A percentile compares a stretch with the other conserved stretches of the same genome.
phyloP scores from a whole-genome alignment of 2,113 vertebrate genomes.

The Gasterosteus nipponicus region DNA sequence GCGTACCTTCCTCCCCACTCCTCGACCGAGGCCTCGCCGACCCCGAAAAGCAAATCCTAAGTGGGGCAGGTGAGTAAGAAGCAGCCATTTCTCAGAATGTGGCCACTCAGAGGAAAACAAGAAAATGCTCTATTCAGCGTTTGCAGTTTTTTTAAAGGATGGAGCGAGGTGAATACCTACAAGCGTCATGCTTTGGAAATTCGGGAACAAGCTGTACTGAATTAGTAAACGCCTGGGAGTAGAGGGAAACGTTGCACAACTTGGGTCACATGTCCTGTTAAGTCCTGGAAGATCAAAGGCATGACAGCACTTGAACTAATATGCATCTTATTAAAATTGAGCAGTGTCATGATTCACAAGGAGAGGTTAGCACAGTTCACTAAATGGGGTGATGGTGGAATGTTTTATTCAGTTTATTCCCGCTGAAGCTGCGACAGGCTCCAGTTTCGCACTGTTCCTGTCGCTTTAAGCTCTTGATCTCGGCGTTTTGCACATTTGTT shows the following conservation, averaged over 20 bases:
- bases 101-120: constrained; percentile 16
- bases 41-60: constrained; percentile 19
- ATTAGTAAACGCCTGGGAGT: constrained; percentile 29
- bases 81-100: constrained; percentile 28
- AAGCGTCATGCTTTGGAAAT: constrained; percentile 9
- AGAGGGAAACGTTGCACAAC: not conserved
- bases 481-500: not conserved
- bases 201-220: constrained; percentile 15
- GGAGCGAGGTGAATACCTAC: not conserved
- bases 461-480: not conserved
- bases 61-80: constrained; percentile 27
- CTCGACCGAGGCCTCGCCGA: not conserved
- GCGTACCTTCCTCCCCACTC: not conserved
- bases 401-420: constrained; percentile 35
- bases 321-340: constrained; percentile 49
- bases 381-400: constrained; percentile 24
- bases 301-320: constrained; percentile 37
- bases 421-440: constrained; percentile 1
- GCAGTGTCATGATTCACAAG: constrained; percentile 50
- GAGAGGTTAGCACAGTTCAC: constrained; percentile 50
- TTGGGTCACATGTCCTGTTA: constrained; percentile 11
- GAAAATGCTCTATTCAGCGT: constrained; percentile 12
- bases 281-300: constrained; percentile 38
- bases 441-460: not conserved
- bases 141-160: constrained; percentile 11